phyloP scores from a whole-genome alignment of 2,888 invertebrate species.

The Netelia fuscicornis region DNA sequence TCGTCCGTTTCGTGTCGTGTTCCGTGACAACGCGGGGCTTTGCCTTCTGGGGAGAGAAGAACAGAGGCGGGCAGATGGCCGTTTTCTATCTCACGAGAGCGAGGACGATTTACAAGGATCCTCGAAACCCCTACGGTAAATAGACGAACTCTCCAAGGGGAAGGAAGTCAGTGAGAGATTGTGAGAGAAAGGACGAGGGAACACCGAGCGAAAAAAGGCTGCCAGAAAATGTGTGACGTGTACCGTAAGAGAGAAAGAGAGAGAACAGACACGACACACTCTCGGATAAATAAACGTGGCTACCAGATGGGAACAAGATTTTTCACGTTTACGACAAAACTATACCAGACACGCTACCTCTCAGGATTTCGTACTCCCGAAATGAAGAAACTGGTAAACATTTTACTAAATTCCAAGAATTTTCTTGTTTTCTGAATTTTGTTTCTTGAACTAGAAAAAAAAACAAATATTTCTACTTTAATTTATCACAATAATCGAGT shows the following conservation, averaged over 20 bases:
- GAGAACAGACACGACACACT: constrained; percentile 32
- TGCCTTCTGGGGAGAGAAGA: not conserved
- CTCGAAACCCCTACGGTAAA: constrained; percentile 65
- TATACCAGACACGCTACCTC: not conserved
- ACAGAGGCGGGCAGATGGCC: constrained; percentile 65
- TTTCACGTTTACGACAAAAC: constrained; percentile 40
- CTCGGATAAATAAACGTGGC: constrained; percentile 72
- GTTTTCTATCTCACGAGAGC: constrained; percentile 36
- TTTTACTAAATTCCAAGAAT: too few species aligned
- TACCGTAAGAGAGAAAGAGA: not conserved
- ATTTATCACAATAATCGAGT: too few species aligned
- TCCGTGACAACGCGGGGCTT: constrained; percentile 21
- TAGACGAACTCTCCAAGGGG: constrained; percentile 48
- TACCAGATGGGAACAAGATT: constrained; percentile 69
- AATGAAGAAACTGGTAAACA: not conserved
- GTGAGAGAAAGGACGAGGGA: constrained; percentile 44
- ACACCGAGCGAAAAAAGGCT: constrained; percentile 6
- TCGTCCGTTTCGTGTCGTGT: constrained; percentile 22
- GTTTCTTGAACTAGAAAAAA: too few species aligned
- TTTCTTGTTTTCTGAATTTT: too few species aligned
- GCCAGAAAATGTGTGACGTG: constrained; percentile 42
- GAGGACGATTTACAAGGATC: constrained; percentile 66
- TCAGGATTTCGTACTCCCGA: constrained; percentile 10
- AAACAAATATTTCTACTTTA: too few species aligned
- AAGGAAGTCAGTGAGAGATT: constrained; percentile 16